These are phyloP conservation scores for Bradynema listronoti DNA, from an alignment of 1,140 invertebrate genomes.

Conservation along the genomic window DNA sequence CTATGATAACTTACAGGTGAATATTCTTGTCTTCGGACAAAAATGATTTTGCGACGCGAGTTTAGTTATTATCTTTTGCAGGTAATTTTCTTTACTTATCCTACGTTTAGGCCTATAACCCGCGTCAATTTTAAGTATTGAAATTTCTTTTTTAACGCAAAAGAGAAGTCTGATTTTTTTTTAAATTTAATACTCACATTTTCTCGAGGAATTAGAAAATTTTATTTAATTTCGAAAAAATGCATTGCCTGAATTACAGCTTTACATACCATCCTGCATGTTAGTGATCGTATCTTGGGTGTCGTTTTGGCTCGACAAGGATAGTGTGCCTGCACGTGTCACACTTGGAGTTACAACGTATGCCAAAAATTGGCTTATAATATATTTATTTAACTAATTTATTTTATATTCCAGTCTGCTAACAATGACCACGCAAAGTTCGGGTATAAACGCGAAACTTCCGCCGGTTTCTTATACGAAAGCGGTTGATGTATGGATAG, in stretches of 20 bases:
- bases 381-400: neutral
- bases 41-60: constrained; percentile 86
- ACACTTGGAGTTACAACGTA: constrained; percentile 49
- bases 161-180: too few relatives aligned
- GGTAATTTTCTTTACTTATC: constrained; percentile 19
- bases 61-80: constrained; percentile 96
- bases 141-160: too few relatives aligned
- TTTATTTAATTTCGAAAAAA: too few relatives aligned
- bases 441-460: constrained; percentile 87
- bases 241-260: constrained; percentile 26
- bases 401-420: constrained; percentile 65
- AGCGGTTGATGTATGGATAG: constrained; percentile 58
- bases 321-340: constrained; percentile 58
- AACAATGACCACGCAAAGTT: constrained; percentile 92
- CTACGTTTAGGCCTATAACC: too few relatives aligned
- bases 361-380: neutral
- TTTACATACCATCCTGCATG: constrained; percentile 60
- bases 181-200: too few relatives aligned
- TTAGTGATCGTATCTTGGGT: constrained; percentile 64
- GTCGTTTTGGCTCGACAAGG: constrained; percentile 63
- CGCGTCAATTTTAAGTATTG: too few relatives aligned
- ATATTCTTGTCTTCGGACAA: constrained; percentile 74
- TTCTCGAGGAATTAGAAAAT: too few relatives aligned
- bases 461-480: constrained; percentile 94
- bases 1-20: constrained; percentile 36